Percentiles rank a stretch among this genome's conserved stretches.
Conservation (phyloP, 2,797 vertebrate species). For the Coreius guichenoti region DNA sequence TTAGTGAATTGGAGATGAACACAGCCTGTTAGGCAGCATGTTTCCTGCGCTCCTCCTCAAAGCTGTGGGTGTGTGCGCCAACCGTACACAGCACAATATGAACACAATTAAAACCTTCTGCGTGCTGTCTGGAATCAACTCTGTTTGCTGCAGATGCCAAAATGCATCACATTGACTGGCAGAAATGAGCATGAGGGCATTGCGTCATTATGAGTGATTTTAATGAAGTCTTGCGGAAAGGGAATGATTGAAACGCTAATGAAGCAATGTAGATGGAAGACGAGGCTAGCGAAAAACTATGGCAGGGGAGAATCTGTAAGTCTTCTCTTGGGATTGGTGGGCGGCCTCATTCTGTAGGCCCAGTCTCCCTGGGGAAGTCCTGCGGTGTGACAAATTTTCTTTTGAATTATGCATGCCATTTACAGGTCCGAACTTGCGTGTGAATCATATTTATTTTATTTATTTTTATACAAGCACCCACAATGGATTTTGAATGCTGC, state of each 20-base stretch:
- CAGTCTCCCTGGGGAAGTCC: constrained; percentile 4
- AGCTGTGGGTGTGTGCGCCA: background rate
- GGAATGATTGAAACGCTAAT: constrained; percentile 54
- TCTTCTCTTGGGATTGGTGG: constrained; percentile 26
- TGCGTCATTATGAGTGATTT: constrained; percentile 43
- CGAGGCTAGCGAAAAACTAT: constrained; percentile 41
- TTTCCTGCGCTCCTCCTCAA: background rate
- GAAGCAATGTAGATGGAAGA: constrained; percentile 55
- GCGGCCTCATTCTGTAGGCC: background rate
- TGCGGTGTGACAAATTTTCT: constrained; percentile 12
- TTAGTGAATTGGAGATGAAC: constrained; percentile 30
- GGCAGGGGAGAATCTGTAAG: constrained; percentile 6
- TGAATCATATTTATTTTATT: background rate
- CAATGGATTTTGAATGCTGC: background rate
- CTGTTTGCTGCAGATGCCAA: constrained; percentile 31
- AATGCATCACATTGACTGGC: constrained; percentile 51
- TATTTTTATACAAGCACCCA: background rate
- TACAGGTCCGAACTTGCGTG: constrained; percentile 2
- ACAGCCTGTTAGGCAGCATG: constrained; percentile 28
- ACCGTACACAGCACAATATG: constrained; percentile 17
- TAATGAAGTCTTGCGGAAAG: constrained; percentile 50
- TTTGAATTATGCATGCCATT: constrained; percentile 37
- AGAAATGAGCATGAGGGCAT: constrained; percentile 52
- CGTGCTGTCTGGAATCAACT: constrained; percentile 18
- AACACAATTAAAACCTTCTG: constrained; percentile 46